Conservation (phyloP, 2,113 vertebrate genomes). For the Mirounga angustirostris region DNA sequence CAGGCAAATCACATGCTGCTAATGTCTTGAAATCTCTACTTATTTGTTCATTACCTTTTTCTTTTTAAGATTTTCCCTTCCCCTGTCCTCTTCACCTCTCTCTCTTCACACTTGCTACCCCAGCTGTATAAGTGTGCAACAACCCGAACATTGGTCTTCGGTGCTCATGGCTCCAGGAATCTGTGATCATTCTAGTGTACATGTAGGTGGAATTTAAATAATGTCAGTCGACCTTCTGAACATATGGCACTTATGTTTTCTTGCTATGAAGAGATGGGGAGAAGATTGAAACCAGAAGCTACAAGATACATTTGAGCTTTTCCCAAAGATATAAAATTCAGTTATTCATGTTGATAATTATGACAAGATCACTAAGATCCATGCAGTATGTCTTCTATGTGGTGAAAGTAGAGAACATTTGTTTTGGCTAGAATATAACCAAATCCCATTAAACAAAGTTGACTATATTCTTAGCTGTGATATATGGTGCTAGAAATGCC, state of each 20-base stretch:
- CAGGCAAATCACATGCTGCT: conserved; percentile 79
- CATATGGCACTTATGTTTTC: conserved; percentile 71
- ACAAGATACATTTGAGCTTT: conserved; percentile 55
- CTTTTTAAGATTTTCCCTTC: background rate
- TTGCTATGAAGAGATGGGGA: conserved; percentile 70
- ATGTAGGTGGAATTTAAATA: conserved; percentile 76
- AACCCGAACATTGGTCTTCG: conserved; percentile 38
- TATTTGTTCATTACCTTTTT: conserved; percentile 81
- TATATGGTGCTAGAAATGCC: background rate
- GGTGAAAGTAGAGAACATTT: conserved; percentile 55
- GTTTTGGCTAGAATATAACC: background rate
- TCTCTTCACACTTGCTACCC: rapidly evolving
- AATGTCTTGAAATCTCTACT: conserved; percentile 84
- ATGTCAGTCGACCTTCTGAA: conserved; percentile 60
- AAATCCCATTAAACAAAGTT: background rate
- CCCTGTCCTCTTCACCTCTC: background rate
- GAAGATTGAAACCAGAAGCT: conserved; percentile 75
- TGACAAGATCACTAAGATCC: conserved; percentile 68
- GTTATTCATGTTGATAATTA: conserved; percentile 75
- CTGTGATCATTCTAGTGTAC: conserved; percentile 24
- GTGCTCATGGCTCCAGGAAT: conserved; percentile 20
- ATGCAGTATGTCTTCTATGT: conserved; percentile 11
- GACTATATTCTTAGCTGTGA: background rate
- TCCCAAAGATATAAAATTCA: conserved; percentile 55
- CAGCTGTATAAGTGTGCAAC: conserved; percentile 16